Conservation (phyloP, 2,113 vertebrate genomes). For the Cichladusa arquata region DNA sequence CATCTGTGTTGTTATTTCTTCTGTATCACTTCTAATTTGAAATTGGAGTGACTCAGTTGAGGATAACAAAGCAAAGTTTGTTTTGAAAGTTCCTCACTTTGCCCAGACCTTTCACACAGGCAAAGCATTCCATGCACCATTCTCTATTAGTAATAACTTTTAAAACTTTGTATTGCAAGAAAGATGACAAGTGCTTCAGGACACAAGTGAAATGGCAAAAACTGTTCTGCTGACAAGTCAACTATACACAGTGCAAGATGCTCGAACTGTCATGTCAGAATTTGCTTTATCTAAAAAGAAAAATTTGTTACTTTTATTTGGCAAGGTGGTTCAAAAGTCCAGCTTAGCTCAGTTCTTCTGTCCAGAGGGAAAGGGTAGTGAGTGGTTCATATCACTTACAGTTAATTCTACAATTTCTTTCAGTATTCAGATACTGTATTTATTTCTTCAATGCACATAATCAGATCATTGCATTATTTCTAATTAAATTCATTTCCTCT, state of each 20-base stretch:
- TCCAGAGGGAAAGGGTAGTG: neutral
- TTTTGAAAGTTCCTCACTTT: neutral
- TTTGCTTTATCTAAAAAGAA: neutral
- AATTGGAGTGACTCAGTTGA: neutral
- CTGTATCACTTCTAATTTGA: neutral
- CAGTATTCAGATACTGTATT: neutral
- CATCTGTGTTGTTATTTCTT: neutral
- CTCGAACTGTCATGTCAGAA: neutral
- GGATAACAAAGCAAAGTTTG: neutral
- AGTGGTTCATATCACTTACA: neutral
- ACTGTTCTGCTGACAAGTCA: neutral
- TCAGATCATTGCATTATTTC: neutral
- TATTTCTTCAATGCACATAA: neutral
- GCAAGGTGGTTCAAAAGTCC: neutral
- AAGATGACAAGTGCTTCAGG: neutral
- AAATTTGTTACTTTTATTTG: neutral
- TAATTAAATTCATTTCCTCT: slow-evolving; percentile 21
- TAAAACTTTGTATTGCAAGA: neutral
- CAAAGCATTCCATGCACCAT: neutral
- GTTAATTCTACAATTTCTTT: neutral
- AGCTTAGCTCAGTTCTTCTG: neutral
- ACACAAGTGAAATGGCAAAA: neutral
- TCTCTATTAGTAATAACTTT: neutral
- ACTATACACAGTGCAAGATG: neutral
- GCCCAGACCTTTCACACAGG: neutral